Percentiles rank a stretch among this genome's conserved stretches.
Evolutionary conservation across 2,888 invertebrate genomes (phyloP).

Genomic region (Melieria picta): DNA sequence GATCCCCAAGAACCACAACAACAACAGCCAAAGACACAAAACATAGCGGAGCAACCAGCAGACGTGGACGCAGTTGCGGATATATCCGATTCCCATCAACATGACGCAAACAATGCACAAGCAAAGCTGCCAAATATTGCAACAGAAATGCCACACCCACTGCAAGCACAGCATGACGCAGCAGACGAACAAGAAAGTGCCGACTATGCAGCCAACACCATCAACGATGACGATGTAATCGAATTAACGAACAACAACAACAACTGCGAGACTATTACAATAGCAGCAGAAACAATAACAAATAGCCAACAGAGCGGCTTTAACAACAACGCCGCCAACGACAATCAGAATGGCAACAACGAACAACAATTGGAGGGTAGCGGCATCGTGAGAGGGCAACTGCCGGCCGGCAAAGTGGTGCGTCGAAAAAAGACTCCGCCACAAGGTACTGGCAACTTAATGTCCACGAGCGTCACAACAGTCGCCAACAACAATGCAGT

Average conservation of each 20-base stretch:
- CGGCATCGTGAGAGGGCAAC: constrained; percentile 72
- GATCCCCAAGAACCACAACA: constrained; percentile 22
- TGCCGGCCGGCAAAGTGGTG: constrained; percentile 78
- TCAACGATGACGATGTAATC: constrained; percentile 40
- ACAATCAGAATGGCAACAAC: constrained; percentile 62
- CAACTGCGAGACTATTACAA: constrained; percentile 30
- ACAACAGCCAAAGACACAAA: constrained; percentile 26
- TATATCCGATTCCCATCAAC: neutral
- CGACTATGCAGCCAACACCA: constrained; percentile 17
- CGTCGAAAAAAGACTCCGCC: constrained; percentile 61
- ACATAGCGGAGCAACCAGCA: constrained; percentile 9
- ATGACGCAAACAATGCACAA: constrained; percentile 18
- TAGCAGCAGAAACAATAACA: constrained; percentile 22
- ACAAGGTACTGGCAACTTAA: constrained; percentile 41
- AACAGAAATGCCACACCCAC: constrained; percentile 14
- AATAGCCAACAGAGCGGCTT: constrained; percentile 37
- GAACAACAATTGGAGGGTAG: constrained; percentile 65
- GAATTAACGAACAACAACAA: constrained; percentile 37
- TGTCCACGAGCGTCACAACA: constrained; percentile 37
- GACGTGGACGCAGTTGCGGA: neutral
- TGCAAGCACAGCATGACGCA: neutral
- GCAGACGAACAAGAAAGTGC: neutral
- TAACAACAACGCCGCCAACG: constrained; percentile 46
- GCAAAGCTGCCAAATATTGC: constrained; percentile 22
- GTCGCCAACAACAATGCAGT: constrained; percentile 53